Base-by-base conservation (phyloP, 2,113 vertebrate genomes). In the Lethenteron camtschaticum region DNA sequence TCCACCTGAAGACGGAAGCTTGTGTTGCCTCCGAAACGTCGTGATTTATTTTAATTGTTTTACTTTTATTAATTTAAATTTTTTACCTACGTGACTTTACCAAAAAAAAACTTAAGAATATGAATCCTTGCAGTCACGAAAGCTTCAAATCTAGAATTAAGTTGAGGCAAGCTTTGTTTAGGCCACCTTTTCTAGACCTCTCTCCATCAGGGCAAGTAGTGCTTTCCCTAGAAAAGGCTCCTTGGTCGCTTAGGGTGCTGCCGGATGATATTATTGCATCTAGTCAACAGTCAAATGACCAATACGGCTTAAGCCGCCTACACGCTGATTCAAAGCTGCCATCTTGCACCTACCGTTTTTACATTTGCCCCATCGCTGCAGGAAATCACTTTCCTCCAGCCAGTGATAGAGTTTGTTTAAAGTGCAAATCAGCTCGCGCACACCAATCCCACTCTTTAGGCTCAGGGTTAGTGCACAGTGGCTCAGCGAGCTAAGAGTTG, bases 141-240 rank as follows among this genome's bases (percentile, higher is more conserved):
- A 20, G 20, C 20, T 20, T 20, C 20, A 20, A 20, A 20, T 20
- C 20, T 20, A 20, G 20, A 20, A 20, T 20, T 66, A 3, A 66
- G 63, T 8, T 66, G 63, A 11, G 59, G 59, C 59, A 63, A 63
- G 59, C 59, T 14, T 14, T 63, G 59, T 63, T 63, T 63, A 63
- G 59, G 59, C 59, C 4, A 63, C 59, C 63, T 66, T 66, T n/a
- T 9, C 10, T 16, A 9, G 63, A 3, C 9, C 8, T 9, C n/a
- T 8, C 63, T 66, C 63, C 10, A 8, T 66, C 10, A 16, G 63
- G 24, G 63, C 63, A 66, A 2, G 63, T 20, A 66, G 63, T 9
- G 63, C 63, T 66, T 16, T 66, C 63, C 63, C 63, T 9, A 66
- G 10, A 11, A 24, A 8, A 66, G 2, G 63, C 10, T 66, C 13